Conservation (phyloP, 2,888 invertebrate species). For the Zootermopsis nevadensis region DNA sequence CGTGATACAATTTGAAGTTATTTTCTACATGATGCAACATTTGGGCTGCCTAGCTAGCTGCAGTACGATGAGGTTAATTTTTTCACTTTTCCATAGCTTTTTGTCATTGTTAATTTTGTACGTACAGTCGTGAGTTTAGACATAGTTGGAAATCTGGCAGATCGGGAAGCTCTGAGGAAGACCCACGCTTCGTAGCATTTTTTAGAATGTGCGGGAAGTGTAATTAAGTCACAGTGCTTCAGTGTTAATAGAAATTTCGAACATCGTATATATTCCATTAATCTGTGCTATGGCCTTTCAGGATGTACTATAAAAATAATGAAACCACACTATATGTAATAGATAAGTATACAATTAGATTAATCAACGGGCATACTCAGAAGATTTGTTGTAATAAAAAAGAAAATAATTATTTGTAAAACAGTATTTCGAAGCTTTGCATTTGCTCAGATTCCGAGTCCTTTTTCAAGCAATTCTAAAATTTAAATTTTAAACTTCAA, state of each 20-base stretch:
- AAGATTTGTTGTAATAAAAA: neutral
- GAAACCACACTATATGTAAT: neutral
- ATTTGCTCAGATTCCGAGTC: too few relatives aligned
- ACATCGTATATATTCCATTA: too few relatives aligned
- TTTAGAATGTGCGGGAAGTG: neutral
- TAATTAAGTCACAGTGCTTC: neutral
- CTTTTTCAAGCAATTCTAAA: too few relatives aligned
- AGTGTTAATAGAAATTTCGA: neutral
- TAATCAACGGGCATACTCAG: neutral
- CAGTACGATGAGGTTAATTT: neutral
- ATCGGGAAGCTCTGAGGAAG: neutral
- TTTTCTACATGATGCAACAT: slow-evolving; percentile 38
- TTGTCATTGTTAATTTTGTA: slow-evolving; percentile 36
- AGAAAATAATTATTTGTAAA: neutral
- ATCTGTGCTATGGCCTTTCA: neutral
- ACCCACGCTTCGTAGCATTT: neutral
- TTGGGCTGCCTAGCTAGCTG: slow-evolving; percentile 1
- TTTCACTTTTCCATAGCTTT: neutral
- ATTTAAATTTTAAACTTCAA: too few relatives aligned
- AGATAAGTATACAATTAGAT: neutral
- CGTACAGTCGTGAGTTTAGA: slow-evolving; percentile 31
- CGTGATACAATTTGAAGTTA: slow-evolving; percentile 47
- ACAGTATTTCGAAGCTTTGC: neutral
- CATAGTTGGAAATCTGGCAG: slow-evolving; percentile 10
- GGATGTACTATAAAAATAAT: neutral